Evolutionary conservation across 2,797 vertebrate genomes (phyloP).

Genomic region (Petrocephalus schoutedeni): DNA sequence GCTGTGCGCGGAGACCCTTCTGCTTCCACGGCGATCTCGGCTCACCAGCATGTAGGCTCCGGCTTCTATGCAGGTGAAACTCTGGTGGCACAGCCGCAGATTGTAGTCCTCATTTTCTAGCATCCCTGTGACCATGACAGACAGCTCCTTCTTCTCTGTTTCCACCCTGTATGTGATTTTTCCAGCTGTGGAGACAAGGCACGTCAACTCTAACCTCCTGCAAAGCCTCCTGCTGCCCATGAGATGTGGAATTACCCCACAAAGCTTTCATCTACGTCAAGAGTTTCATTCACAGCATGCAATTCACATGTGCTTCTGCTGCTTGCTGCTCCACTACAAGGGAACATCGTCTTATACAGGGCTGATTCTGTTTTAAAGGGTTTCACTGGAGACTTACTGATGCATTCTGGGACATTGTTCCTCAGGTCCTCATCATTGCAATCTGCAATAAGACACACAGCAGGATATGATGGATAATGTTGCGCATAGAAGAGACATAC

Average conservation of each 20-base stretch:
- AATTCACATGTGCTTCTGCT: not conserved
- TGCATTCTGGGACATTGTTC: slow-evolving; percentile 69
- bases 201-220: not conserved
- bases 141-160: slow-evolving; percentile 58
- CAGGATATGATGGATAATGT: not conserved
- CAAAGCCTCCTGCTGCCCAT: not conserved
- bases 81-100: slow-evolving; percentile 71
- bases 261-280: not conserved
- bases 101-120: slow-evolving; percentile 62
- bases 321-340: not conserved
- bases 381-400: slow-evolving; percentile 59
- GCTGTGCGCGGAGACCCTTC: not conserved
- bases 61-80: slow-evolving; percentile 65
- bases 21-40: not conserved
- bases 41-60: slow-evolving; percentile 64
- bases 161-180: slow-evolving; percentile 66
- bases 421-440: slow-evolving; percentile 68
- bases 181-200: slow-evolving; percentile 55
- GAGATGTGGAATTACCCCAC: not conserved
- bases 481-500: not conserved
- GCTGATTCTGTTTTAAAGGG: not conserved
- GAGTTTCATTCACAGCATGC: not conserved
- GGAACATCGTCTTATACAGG: not conserved
- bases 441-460: slow-evolving; percentile 51
- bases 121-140: slow-evolving; percentile 60